A percentile compares a stretch with the other conserved stretches of the same genome.
These are phyloP conservation scores for Marcusenius ussheri DNA, from an alignment of 2,113 vertebrate species.

Conservation along the genomic window DNA sequence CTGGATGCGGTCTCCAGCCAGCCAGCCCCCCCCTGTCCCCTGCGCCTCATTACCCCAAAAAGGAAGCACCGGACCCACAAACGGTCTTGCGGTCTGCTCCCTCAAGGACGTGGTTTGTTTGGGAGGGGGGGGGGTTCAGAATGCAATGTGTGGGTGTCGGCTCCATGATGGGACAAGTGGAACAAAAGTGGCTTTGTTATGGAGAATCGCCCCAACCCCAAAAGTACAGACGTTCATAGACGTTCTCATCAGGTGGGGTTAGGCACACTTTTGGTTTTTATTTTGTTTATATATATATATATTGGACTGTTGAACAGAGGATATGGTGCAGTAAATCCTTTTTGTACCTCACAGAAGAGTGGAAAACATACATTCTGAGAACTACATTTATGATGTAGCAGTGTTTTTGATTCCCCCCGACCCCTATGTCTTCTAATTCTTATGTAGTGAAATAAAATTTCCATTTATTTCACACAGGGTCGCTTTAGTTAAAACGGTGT, in stretches of 20 bases:
- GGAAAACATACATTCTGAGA: constrained; percentile 24
- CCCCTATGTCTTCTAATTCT: constrained; percentile 22
- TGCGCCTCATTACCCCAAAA: background rate
- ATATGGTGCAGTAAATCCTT: background rate
- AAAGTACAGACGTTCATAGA: background rate
- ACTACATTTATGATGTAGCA: constrained; percentile 34
- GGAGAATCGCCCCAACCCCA: constrained; percentile 46
- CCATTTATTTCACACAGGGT: background rate
- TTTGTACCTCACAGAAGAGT: constrained; percentile 4
- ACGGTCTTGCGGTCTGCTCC: background rate
- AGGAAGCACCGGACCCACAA: background rate
- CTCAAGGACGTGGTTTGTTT: background rate
- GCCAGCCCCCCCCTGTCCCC: constrained; percentile 1
- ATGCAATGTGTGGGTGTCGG: background rate
- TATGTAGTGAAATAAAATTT: constrained; percentile 41
- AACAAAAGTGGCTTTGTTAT: constrained; percentile 42
- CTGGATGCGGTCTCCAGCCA: constrained; percentile 29
- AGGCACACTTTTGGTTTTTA: background rate
- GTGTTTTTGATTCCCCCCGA: constrained; percentile 13
- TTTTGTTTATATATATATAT: too few species aligned
- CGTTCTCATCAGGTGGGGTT: background rate
- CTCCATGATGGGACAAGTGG: background rate
- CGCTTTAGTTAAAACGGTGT: constrained; percentile 44
- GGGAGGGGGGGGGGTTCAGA: background rate
- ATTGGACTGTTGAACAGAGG: background rate